A percentile compares a stretch with the other conserved stretches of the same genome.
phyloP scores from a whole-genome alignment of 2,888 invertebrate genomes.

The Priocnemis perturbator region DNA sequence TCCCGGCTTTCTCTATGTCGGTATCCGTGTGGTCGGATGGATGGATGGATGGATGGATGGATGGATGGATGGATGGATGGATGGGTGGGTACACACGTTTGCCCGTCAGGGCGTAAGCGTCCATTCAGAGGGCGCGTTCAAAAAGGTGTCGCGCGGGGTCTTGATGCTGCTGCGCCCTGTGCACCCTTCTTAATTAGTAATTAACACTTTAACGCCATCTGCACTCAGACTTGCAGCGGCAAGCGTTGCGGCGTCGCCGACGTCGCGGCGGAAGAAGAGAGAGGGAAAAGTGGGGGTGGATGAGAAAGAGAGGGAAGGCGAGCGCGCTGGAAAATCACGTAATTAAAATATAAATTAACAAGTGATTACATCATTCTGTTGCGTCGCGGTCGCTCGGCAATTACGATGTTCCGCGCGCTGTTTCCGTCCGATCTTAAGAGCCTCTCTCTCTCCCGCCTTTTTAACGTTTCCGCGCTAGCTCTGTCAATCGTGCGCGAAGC shows the following conservation, averaged over 20 bases:
- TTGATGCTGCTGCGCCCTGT: conserved; percentile 61
- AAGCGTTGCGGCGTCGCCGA: conserved; percentile 37
- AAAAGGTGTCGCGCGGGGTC: conserved; percentile 71
- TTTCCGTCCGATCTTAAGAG: conserved; percentile 38
- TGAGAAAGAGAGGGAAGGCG: conserved; percentile 31
- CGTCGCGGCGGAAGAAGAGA: conserved; percentile 3
- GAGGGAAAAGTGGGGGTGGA: conserved; percentile 5
- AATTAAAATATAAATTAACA: conserved; percentile 65
- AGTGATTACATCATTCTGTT: conserved; percentile 60
- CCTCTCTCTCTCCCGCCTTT: conserved; percentile 13
- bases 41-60: not conserved
- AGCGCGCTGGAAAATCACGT: conserved; percentile 60
- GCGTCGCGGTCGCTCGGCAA: conserved; percentile 48
- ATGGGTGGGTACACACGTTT: conserved; percentile 65
- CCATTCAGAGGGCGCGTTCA: conserved; percentile 73
- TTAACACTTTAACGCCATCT: conserved; percentile 73
- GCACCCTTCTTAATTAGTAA: conserved; percentile 74
- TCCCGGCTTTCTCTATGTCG: no score
- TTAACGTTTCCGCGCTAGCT: not conserved
- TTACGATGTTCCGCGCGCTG: conserved; percentile 41
- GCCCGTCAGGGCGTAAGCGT: conserved; percentile 69
- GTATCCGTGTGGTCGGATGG: conserved; percentile 5
- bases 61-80: conserved; percentile 38
- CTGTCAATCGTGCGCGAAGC: not conserved
- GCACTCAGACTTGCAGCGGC: conserved; percentile 58